A percentile compares a stretch with the other conserved stretches of the same genome.
Conservation (phyloP, 2,888 invertebrate species). For the Hartigia nigra region DNA sequence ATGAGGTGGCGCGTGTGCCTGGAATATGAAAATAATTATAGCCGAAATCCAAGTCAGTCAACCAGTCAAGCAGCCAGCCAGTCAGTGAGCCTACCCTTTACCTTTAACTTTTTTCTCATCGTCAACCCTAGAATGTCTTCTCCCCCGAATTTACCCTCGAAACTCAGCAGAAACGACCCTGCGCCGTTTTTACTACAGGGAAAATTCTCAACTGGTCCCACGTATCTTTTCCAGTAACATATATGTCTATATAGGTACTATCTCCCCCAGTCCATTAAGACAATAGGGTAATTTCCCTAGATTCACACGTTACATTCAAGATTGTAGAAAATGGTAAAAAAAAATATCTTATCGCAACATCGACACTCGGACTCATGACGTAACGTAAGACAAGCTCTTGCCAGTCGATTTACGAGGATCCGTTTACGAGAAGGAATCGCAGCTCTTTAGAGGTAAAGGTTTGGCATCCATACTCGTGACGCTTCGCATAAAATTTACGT, state of each 20-base stretch:
- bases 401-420: not conserved
- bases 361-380: not conserved
- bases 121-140: not conserved
- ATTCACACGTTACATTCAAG: not conserved
- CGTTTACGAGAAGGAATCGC: not conserved
- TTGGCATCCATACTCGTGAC: not conserved
- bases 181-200: not conserved
- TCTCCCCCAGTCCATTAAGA: not conserved
- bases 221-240: not conserved
- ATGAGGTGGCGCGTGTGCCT: constrained; percentile 4
- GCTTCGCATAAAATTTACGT: not conserved
- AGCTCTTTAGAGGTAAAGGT: not conserved
- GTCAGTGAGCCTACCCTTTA: not conserved
- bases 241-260: not conserved
- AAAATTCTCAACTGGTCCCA: not conserved
- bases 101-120: not conserved
- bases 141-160: not conserved
- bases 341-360: not conserved
- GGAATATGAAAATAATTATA: constrained; percentile 4
- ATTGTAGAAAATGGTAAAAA: not conserved
- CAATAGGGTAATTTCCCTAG: not conserved
- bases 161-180: not conserved
- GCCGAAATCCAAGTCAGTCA: not conserved
- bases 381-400: not conserved
- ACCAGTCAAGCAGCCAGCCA: not conserved